These are phyloP conservation scores for Todus mexicanus DNA, from an alignment of 2,797 vertebrate genomes.

Conservation along the genomic window DNA sequence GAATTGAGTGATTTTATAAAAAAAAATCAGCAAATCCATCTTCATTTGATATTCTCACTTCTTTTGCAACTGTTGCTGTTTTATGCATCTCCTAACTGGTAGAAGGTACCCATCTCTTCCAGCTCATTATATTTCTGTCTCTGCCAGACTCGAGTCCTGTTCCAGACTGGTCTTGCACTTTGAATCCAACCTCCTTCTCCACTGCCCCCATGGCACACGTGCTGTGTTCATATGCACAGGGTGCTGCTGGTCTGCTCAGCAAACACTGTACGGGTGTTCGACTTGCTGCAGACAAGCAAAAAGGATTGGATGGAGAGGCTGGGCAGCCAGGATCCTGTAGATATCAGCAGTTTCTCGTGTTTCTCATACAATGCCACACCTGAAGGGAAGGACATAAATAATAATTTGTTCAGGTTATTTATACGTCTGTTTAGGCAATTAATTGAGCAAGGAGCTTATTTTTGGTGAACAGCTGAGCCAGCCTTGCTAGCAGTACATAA, in stretches of 20 bases:
- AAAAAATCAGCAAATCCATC: neutral
- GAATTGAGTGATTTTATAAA: neutral
- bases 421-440: neutral
- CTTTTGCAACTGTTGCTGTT: neutral
- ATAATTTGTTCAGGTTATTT: neutral
- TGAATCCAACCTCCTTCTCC: neutral
- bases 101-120: neutral
- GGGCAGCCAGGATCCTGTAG: neutral
- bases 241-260: neutral
- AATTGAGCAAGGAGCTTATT: neutral
- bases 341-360: neutral
- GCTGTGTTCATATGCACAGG: neutral
- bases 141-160: neutral
- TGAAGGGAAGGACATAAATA: neutral
- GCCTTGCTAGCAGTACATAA: neutral
- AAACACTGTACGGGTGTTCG: neutral
- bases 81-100: neutral
- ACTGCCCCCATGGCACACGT: neutral
- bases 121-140: neutral
- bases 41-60: neutral
- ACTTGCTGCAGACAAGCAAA: neutral
- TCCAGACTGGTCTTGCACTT: neutral
- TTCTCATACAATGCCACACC: neutral
- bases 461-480: neutral
- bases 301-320: neutral